Percentiles rank a stretch among this genome's conserved stretches.
These are phyloP conservation scores for Phaedon cochleariae DNA, from an alignment of 2,888 invertebrate genomes.

Conservation along the genomic window DNA sequence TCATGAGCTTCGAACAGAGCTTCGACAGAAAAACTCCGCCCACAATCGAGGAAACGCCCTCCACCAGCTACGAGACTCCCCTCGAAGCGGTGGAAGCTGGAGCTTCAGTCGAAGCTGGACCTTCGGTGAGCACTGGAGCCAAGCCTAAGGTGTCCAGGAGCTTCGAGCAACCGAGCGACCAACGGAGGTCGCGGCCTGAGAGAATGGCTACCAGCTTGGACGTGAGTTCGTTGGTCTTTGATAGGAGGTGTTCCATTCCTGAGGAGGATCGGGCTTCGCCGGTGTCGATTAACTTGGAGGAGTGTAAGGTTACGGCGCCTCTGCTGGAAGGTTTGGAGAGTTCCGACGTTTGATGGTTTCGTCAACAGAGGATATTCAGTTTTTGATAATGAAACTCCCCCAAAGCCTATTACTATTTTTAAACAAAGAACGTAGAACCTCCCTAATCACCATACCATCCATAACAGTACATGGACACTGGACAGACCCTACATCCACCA, in stretches of 20 bases:
- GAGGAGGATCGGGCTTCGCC: slow-evolving; percentile 46
- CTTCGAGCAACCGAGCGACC: slow-evolving; percentile 58
- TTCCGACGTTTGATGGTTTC: slow-evolving; percentile 57
- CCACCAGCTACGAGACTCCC: slow-evolving; percentile 51
- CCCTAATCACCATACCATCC: slow-evolving; percentile 54
- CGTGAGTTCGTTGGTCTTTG: slow-evolving; percentile 50
- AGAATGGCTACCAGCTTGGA: slow-evolving; percentile 58
- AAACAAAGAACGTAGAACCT: slow-evolving; percentile 53
- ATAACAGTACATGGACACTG: too few relatives aligned
- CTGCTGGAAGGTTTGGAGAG: slow-evolving; percentile 58
- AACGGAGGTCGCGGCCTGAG: slow-evolving; percentile 49
- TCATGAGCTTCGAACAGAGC: slow-evolving; percentile 58
- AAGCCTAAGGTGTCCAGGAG: slow-evolving; percentile 56
- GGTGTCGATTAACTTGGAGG: slow-evolving; percentile 56
- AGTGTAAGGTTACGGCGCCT: slow-evolving; percentile 57
- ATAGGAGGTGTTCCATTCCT: slow-evolving; percentile 48
- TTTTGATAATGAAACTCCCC: too few relatives aligned
- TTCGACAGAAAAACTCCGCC: slow-evolving; percentile 35
- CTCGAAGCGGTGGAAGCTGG: slow-evolving; percentile 42
- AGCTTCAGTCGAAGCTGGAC: slow-evolving; percentile 5
- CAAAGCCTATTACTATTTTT: slow-evolving; percentile 39
- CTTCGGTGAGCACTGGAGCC: slow-evolving; percentile 29
- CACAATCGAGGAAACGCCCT: slow-evolving; percentile 35
- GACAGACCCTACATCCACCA: slow-evolving; percentile 45
- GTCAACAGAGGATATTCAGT: too few relatives aligned